A percentile compares a stretch with the other conserved stretches of the same genome.
phyloP scores from a whole-genome alignment of 2,888 invertebrate genomes.

The Caenorhabditis angaria region DNA sequence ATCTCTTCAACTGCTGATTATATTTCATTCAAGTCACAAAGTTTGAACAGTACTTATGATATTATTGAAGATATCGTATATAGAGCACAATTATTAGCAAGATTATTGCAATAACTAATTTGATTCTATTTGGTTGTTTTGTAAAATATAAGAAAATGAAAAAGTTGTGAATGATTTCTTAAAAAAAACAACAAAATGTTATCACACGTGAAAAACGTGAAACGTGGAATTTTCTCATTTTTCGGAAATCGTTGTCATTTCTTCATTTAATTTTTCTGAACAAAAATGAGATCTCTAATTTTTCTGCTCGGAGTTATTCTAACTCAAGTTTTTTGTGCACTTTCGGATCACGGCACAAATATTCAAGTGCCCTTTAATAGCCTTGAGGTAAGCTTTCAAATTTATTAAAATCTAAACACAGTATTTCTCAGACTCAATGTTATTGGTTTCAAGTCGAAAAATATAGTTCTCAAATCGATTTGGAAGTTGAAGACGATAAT shows the following conservation, averaged over 20 bases:
- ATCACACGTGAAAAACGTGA: neutral
- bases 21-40: no score
- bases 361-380: neutral
- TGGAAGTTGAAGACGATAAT: neutral
- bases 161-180: no score
- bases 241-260: neutral
- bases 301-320: neutral
- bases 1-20: no score
- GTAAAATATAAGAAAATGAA: no score
- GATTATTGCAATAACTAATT: no score
- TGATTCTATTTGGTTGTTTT: no score
- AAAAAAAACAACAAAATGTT: neutral
- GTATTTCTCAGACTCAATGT: neutral
- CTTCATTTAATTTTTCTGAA: no score
- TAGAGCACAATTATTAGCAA: no score
- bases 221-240: neutral
- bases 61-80: no score
- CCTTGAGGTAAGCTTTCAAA: neutral
- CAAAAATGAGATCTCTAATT: no score
- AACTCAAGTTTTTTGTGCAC: neutral
- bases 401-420: no score
- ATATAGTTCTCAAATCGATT: neutral
- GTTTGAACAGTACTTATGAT: no score
- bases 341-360: neutral
- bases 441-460: neutral